phyloP scores from a whole-genome alignment of 2,888 invertebrate genomes.

The Acleris cristana region DNA sequence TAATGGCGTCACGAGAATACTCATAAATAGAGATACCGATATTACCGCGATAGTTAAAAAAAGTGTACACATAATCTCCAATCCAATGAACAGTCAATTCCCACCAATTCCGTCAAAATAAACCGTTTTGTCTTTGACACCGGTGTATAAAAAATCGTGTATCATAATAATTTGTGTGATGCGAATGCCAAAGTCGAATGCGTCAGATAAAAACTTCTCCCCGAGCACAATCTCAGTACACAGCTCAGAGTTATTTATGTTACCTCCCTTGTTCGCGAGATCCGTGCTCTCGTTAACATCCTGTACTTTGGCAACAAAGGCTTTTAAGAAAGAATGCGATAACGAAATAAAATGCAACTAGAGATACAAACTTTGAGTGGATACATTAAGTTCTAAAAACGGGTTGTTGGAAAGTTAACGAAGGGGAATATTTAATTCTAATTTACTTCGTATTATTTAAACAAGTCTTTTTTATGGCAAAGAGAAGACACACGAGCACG shows the following conservation, averaged over 20 bases:
- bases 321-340: conserved; percentile 34
- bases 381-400: not conserved
- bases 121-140: too few species aligned
- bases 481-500: too few species aligned
- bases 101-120: too few species aligned
- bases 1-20: too few species aligned
- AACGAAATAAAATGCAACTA: conserved; percentile 32
- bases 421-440: too few species aligned
- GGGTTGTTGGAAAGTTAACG: not conserved
- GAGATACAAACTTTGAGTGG: conserved; percentile 23
- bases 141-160: not conserved
- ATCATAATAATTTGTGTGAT: conserved; percentile 11
- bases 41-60: too few species aligned
- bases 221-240: conserved; percentile 47
- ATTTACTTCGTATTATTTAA: too few species aligned
- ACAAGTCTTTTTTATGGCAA: too few species aligned
- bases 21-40: too few species aligned
- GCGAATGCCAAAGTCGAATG: conserved; percentile 37
- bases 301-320: conserved; percentile 36
- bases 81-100: too few species aligned
- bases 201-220: conserved; percentile 59
- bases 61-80: too few species aligned
- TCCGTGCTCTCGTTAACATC: conserved; percentile 48
- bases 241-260: conserved; percentile 57
- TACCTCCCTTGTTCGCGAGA: conserved; percentile 45